Evolutionary conservation across 1,140 invertebrate species (phyloP).

Genomic region (Charaxes varanes): DNA sequence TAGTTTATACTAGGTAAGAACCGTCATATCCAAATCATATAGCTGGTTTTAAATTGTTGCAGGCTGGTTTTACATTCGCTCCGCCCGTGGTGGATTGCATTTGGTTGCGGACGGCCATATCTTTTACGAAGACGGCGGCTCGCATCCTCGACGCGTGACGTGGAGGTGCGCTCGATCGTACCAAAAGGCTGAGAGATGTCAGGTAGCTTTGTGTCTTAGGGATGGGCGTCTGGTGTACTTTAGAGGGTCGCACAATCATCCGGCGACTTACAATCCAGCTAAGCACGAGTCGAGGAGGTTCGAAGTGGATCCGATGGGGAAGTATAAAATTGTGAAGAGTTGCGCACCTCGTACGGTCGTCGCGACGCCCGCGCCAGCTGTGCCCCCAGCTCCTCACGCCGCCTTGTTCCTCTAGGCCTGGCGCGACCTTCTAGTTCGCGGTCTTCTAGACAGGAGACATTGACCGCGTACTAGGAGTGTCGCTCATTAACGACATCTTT

Average conservation of each 20-base stretch:
- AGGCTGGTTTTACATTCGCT: constrained; percentile 72
- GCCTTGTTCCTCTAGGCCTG: constrained; percentile 63
- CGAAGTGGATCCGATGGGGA: constrained; percentile 67
- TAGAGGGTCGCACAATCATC: constrained; percentile 64
- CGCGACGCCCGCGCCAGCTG: constrained; percentile 24
- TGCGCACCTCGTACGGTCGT: constrained; percentile 27
- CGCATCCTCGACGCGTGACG: constrained; percentile 62
- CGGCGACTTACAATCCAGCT: constrained; percentile 60
- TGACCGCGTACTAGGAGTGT: constrained; percentile 52
- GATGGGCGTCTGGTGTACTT: constrained; percentile 66
- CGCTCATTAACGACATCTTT: constrained; percentile 24
- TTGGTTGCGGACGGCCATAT: constrained; percentile 67
- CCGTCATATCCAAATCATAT: constrained; percentile 4
- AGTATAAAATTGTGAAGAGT: constrained; percentile 66
- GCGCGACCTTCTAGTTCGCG: constrained; percentile 69
- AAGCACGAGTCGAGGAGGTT: constrained; percentile 67
- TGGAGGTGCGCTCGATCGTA: constrained; percentile 69
- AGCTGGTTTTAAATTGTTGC: constrained; percentile 32
- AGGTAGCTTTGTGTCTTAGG: constrained; percentile 64
- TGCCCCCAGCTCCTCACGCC: constrained; percentile 47
- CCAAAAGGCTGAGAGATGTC: constrained; percentile 67
- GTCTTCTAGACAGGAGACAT: constrained; percentile 50
- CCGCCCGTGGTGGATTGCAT: constrained; percentile 63
- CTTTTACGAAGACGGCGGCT: constrained; percentile 70
- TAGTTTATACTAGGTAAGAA: too few relatives aligned